Conservation (phyloP, 1,140 invertebrate genomes). For the Phymastichus coffea region DNA sequence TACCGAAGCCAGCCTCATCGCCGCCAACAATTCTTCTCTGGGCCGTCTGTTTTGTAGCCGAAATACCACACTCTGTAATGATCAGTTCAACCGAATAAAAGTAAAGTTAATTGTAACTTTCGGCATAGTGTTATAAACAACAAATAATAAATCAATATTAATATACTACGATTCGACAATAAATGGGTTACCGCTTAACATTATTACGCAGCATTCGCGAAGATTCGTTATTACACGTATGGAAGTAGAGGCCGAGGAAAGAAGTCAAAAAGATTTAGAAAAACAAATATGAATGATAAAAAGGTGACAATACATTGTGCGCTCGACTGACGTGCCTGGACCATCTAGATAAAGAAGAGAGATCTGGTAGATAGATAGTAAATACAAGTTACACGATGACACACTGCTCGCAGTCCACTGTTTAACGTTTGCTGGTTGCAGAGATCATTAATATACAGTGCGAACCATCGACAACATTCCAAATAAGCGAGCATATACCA, state of each 20-base stretch:
- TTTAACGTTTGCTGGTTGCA: neutral
- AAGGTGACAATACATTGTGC: slow-evolving; percentile 41
- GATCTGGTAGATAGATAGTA: neutral
- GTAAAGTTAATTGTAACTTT: no score
- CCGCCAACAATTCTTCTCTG: slow-evolving; percentile 90
- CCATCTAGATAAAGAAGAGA: slow-evolving; percentile 20
- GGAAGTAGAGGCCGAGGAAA: no score
- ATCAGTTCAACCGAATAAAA: slow-evolving; percentile 1
- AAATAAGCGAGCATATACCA: neutral
- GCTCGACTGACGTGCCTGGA: slow-evolving; percentile 38
- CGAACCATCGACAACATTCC: neutral
- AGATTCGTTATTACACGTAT: neutral
- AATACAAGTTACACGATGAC: slow-evolving; percentile 5
- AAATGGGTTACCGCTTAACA: neutral
- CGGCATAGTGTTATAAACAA: no score
- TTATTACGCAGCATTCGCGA: neutral
- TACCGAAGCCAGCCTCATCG: slow-evolving; percentile 89
- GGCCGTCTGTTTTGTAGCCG: slow-evolving; percentile 77
- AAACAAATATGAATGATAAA: slow-evolving; percentile 7
- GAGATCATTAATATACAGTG: slow-evolving; percentile 4
- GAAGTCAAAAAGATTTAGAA: no score
- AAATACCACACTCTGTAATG: slow-evolving; percentile 76
- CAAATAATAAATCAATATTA: slow-evolving; percentile 8
- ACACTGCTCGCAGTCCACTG: neutral
- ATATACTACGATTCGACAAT: neutral